Evolutionary conservation across 1,140 invertebrate genomes (phyloP).

Genomic region (Drosophila nikananu): DNA sequence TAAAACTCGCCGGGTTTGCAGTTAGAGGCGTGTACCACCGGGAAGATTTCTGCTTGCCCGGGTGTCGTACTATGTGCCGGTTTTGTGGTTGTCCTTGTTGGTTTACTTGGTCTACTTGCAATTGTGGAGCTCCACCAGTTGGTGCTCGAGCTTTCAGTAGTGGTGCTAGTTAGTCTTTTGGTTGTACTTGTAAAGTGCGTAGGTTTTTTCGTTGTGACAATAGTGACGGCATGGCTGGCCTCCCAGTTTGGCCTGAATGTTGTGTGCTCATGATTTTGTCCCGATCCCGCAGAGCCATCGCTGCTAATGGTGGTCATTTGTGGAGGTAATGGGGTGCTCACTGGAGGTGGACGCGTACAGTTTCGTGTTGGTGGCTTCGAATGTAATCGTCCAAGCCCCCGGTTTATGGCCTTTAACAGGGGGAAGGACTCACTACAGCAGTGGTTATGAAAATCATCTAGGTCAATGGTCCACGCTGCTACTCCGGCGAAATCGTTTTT

Average conservation of each 20-base stretch:
- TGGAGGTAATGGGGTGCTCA: conserved; percentile 90
- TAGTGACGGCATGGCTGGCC: conserved; percentile 66
- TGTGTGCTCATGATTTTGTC: conserved; percentile 65
- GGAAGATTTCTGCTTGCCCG: conserved; percentile 84
- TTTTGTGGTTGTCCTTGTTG: conserved; percentile 54
- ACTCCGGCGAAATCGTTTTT: conserved; percentile 91
- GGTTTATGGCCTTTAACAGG: conserved; percentile 90
- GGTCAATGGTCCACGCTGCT: conserved; percentile 95
- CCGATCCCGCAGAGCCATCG: conserved; percentile 64
- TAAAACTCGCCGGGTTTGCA: conserved; percentile 89
- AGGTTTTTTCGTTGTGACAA: conserved; percentile 45
- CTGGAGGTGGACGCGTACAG: conserved; percentile 89
- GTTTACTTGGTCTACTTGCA: conserved; percentile 69
- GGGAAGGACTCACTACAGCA: conserved; percentile 93
- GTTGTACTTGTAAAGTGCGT: conserved; percentile 52
- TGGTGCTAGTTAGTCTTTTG: conserved; percentile 30
- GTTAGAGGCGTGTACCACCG: conserved; percentile 83
- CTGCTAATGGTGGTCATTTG: conserved; percentile 88
- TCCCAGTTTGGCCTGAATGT: conserved; percentile 87
- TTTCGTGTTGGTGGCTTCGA: conserved; percentile 86
- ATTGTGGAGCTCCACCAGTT: conserved; percentile 82
- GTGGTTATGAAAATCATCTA: conserved; percentile 94
- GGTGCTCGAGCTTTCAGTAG: conserved; percentile 44
- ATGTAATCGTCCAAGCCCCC: conserved; percentile 89
- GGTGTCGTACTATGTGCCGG: conserved; percentile 84